Evolutionary conservation across 2,797 vertebrate species (phyloP), one percentile per base, ranked within the genome.

Genomic region (Vultur gryphus): DNA sequence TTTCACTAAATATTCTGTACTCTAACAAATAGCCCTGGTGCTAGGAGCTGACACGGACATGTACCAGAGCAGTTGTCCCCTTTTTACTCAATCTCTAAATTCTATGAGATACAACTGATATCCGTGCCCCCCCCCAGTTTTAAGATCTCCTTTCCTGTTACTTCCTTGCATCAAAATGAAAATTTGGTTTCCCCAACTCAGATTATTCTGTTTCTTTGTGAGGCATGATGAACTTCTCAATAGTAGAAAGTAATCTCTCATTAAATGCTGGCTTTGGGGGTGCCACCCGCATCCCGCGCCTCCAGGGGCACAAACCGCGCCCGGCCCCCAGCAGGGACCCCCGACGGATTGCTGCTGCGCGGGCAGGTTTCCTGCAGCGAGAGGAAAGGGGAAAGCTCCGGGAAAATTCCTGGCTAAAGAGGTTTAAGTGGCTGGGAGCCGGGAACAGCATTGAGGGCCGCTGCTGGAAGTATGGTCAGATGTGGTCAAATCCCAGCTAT

Each of bases 361-460:
- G 43, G 37, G 2, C 23, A 17, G 64, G 16, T 13, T 21, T 41
- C 24, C 79, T 44, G 52, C 15, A 4, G 23, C 7, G 1, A 29
- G 52, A 16, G 41, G 41, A 54, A 26, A 16, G 19, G n/a, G 20
- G 4, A 37, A 57, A 55, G 18, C 29, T 8, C 8, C 7, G 35
- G 61, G 79, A 44, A 25, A 39, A 6, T 4, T 57, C 9, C 58
- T 24, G 44, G 11, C 37, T 52, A 7, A 35, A 24, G 41, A 33
- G 10, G 16, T 37, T 28, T 5, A 29, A 16, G 33, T 49, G 49
- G 7, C 35, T 54, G 26, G 54, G 28, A 33, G 35, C 19, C 29
- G n/a, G 64, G 66, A 41, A 7, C 6, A 59, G 26, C 57, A 13
- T 18, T 0, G 0, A 16, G 48, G 3, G 8, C 31, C 1, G 7